Base-by-base conservation (phyloP, 1,140 invertebrate genomes). In the Phymastichus coffea region DNA sequence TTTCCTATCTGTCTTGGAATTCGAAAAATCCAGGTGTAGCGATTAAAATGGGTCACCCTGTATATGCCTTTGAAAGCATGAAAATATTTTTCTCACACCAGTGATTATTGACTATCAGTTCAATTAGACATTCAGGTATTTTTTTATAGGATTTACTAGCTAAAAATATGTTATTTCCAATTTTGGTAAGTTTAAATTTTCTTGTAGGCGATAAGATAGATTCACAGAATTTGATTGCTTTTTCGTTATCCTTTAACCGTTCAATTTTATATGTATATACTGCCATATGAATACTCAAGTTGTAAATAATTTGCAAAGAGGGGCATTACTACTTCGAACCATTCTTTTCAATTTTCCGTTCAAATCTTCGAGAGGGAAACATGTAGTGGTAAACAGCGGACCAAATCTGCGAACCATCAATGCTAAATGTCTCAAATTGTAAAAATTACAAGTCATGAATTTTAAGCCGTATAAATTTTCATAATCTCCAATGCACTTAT, bases 311-410 rank as follows among this genome's bases (percentile, higher is more conserved):
- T 47, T 47, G 44, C n/a, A 47, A 47, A 22, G 26, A n/a, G n/a
- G n/a, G n/a, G n/a, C n/a, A n/a, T n/a, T n/a, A n/a, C n/a, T n/a
- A n/a, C n/a, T n/a, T n/a, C n/a, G n/a, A n/a, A n/a, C n/a, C n/a
- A n/a, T n/a, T n/a, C n/a, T n/a, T n/a, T n/a, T n/a, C n/a, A n/a
- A n/a, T n/a, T n/a, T n/a, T n/a, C n/a, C n/a, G n/a, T n/a, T n/a
- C n/a, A n/a, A n/a, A n/a, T n/a, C n/a, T n/a, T n/a, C 66, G 1
- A 62, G 55, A 22, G 55, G 61, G 33, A 69, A 69, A 43, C 65
- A 69, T 2, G 54, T 54, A n/a, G 54, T 63, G 17, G 40, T 49
- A 38, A 19, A 63, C 3, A 67, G 49, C 25, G 65, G 63, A 10
- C 60, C 63, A 20, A 61, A 51, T 19, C 61, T 44, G 12, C 33